Conservation (phyloP, 2,113 vertebrate genomes). For the Crocuta crocuta region DNA sequence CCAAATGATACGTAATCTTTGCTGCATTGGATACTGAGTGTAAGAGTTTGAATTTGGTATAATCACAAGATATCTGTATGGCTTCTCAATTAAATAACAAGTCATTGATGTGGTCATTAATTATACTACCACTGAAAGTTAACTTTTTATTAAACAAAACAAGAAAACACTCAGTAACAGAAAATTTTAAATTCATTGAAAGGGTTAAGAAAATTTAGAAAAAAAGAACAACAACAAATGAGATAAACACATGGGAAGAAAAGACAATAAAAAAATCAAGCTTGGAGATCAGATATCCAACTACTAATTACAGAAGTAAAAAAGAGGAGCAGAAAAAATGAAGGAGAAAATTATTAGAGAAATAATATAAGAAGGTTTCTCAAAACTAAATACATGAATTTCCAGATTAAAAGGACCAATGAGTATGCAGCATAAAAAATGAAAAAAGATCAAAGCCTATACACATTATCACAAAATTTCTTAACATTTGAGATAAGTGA, state of each 20-base stretch:
- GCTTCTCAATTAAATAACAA: conserved; percentile 10
- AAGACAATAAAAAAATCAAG: background rate
- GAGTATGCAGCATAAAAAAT: background rate
- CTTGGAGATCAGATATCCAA: background rate
- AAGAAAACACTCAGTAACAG: background rate
- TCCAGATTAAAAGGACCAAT: background rate
- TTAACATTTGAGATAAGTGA: background rate
- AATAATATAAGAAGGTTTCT: conserved; percentile 40
- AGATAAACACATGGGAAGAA: background rate
- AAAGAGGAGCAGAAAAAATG: background rate
- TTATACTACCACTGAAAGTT: background rate
- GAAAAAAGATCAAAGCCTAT: background rate
- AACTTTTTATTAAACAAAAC: conserved; percentile 21
- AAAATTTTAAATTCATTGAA: background rate
- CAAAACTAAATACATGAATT: background rate
- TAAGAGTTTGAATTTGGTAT: background rate
- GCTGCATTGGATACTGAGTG: background rate
- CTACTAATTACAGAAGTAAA: background rate
- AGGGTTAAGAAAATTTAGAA: conserved; percentile 20
- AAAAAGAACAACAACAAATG: background rate
- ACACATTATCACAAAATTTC: background rate
- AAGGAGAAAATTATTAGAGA: conserved; percentile 16
- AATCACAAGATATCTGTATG: background rate
- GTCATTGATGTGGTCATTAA: background rate
- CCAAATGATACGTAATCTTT: background rate